Conservation (phyloP, 2,113 vertebrate species). For the Austrofundulus limnaeus region DNA sequence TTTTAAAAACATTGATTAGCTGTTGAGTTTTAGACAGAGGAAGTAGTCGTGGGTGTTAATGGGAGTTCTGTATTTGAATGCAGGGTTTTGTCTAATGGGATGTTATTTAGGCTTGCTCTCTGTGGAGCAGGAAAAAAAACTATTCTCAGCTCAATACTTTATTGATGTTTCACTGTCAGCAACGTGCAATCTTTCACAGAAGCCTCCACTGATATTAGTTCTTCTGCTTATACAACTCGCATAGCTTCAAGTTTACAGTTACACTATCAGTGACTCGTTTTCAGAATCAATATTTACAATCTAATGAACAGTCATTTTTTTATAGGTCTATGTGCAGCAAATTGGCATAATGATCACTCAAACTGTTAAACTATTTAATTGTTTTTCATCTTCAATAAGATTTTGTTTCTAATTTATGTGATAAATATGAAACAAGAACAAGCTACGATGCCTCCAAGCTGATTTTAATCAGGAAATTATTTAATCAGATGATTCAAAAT, state of each 20-base stretch:
- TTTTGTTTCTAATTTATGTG: not conserved
- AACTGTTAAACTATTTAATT: no score
- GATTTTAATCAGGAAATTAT: no score
- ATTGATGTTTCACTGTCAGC: conserved; percentile 5
- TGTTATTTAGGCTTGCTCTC: conserved; percentile 17
- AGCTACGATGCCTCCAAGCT: no score
- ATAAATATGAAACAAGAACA: not conserved
- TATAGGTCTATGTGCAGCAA: conserved; percentile 9
- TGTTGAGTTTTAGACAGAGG: not conserved
- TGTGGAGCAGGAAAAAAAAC: conserved; percentile 15
- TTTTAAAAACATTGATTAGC: not conserved
- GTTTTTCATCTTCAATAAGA: not conserved
- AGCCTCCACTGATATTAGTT: not conserved
- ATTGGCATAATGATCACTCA: not conserved
- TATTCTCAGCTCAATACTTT: conserved; percentile 20
- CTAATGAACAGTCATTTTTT: conserved; percentile 9
- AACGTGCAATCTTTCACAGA: conserved; percentile 9
- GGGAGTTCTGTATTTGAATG: conserved; percentile 27
- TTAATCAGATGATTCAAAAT: no score
- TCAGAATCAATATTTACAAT: conserved; percentile 7
- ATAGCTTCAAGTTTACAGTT: not conserved
- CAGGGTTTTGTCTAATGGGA: conserved; percentile 17
- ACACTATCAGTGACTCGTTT: not conserved
- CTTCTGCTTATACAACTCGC: no score
- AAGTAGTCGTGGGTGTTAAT: no score